Evolutionary conservation across 2,797 vertebrate genomes (phyloP), one percentile per base, ranked within the genome.

Genomic region (Distichodus sexfasciatus): DNA sequence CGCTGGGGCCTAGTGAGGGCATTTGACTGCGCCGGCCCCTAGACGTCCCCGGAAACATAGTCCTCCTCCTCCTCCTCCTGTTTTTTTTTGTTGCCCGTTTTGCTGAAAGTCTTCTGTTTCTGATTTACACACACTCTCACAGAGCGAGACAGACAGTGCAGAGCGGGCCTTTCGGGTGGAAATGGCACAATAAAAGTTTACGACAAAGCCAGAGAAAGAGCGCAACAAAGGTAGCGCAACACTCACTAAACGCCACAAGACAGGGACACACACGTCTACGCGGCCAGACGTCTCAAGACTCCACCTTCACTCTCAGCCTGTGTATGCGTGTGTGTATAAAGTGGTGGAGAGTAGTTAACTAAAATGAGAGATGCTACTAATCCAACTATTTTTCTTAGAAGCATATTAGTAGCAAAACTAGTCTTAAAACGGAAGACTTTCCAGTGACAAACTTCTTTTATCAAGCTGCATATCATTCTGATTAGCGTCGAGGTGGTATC

Each of bases 11-110:
- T n/a, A n/a, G n/a, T 46, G 62, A 59, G 41, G 11, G 47, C 9
- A 24, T 26, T 24, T 24, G 23, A 12, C 14, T 29, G 24, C 8
- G 24, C 61, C 41, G 47, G 28, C 38, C 44, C n/a, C 61, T n/a
- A n/a, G n/a, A n/a, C n/a, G n/a, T n/a, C n/a, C 50, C 47, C 65
- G 28, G 15, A 47, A 61, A 57, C 50, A 40, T 29, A 57, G 53
- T 57, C n/a, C 54, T 24, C 17, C 46, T 31, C 57, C 54, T 36
- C 69, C 73, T 73, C 50, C 59, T 57, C 44, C 55, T 28, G 38
- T 51, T 58, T 44, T 54, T 67, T 68, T 72, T 67, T 57, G 44
- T 60, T 69, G 67, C 63, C 50, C 59, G 5, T 12, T 51, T 66
- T 12, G 17, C 55, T 44, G 31, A 61, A 54, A 43, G 47, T 64